Evolutionary conservation across 2,113 vertebrate species (phyloP), one percentile per base, ranked within the genome.

Genomic region (Anhinga anhinga): DNA sequence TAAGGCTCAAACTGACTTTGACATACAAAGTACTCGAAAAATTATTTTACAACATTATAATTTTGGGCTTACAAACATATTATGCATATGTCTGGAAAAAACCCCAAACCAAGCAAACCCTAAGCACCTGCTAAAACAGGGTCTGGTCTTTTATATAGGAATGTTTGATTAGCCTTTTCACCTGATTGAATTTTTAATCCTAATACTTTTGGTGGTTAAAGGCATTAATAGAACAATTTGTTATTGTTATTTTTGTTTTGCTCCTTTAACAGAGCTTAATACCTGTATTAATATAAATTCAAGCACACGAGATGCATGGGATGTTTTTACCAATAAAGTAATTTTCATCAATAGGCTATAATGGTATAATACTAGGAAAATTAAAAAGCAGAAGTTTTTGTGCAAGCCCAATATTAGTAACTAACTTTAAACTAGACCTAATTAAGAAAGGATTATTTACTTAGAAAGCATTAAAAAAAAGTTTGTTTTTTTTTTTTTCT

Each of bases 111-210:
- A 58, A n/a, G 21, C 9, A 85, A 45, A 79, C 11, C 21, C 8
- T 44, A 76, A 80, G 49, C 47, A 84, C 94, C 58, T 70, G 22
- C 53, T 62, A 55, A 44, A 86, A 47, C 45, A 83, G 63, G 32
- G 42, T 67, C 87, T 86, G 20, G 61, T 90, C 47, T 93, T 50
- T 38, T 55, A 42, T 91, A 96, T 93, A 91, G 81, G 86, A 96
- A 97, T 94, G 86, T 69, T 78, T 86, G 72, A 84, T 96, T 96
- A 98, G 92, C 93, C 91, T 73, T 96, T 96, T 93, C 96, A 88
- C 96, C 87, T 95, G 95, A 97, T 93, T 88, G 47, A 84, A 96
- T 95, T 95, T 95, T 87, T 95, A 97, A 97, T 96, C 97, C 95
- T 97, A 97, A 97, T 97, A 80, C 94, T 96, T 92, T 59, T 92